Percentiles rank a stretch among this genome's conserved stretches.
These are phyloP conservation scores for Philotrypesis tridentata DNA, from an alignment of 1,140 invertebrate genomes.

Conservation along the genomic window DNA sequence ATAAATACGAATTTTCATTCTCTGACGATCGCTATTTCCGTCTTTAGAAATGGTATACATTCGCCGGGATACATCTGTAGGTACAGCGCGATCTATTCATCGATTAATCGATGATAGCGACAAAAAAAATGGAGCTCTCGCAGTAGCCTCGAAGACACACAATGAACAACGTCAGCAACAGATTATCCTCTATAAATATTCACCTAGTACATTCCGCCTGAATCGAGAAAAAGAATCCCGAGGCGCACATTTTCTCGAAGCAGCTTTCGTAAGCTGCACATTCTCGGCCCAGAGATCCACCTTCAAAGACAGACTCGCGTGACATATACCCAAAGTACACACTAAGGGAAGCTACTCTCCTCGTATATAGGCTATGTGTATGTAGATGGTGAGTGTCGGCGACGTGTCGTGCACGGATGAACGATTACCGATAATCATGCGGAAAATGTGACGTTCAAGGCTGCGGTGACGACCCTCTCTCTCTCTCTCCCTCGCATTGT, in stretches of 20 bases:
- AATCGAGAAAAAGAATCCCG: neutral
- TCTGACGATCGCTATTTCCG: neutral
- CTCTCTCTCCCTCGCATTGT: neutral
- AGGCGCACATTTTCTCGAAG: neutral
- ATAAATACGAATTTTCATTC: neutral
- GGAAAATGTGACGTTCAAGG: conserved; percentile 44
- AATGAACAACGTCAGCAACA: neutral
- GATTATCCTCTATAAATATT: neutral
- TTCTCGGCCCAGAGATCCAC: neutral
- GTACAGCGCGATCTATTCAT: too few relatives aligned
- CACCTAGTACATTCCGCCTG: neutral
- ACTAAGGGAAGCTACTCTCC: neutral
- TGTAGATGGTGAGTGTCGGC: neutral
- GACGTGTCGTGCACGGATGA: conserved; percentile 18
- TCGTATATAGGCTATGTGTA: neutral
- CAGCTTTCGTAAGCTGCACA: neutral
- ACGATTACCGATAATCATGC: conserved; percentile 47
- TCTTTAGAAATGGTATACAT: neutral
- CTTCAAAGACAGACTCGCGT: neutral
- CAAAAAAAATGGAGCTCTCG: too few relatives aligned
- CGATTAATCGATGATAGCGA: too few relatives aligned
- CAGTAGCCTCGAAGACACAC: neutral
- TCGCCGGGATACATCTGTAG: too few relatives aligned
- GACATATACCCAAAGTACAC: neutral
- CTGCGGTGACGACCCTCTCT: neutral